These are phyloP conservation scores for Drosophila cracens DNA, from an alignment of 2,888 invertebrate genomes.

Conservation along the genomic window DNA sequence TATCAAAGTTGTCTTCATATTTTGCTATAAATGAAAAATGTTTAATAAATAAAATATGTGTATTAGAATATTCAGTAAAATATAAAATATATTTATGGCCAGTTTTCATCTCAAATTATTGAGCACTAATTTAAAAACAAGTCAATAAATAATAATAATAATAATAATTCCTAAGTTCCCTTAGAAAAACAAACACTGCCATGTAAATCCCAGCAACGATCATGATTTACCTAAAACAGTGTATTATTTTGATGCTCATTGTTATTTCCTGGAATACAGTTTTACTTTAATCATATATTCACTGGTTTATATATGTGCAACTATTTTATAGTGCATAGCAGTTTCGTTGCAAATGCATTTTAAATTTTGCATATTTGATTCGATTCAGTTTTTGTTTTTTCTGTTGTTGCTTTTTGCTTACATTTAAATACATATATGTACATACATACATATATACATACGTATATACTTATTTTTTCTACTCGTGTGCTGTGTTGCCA, in stretches of 20 bases:
- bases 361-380: slow-evolving; percentile 49
- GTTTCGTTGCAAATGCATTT: slow-evolving; percentile 33
- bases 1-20: neutral
- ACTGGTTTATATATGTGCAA: neutral
- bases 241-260: neutral
- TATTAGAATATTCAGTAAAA: neutral
- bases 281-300: neutral
- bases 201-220: neutral
- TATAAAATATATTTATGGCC: neutral
- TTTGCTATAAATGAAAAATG: no score
- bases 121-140: neutral
- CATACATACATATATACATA: neutral
- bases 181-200: neutral
- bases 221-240: neutral
- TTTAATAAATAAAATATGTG: neutral
- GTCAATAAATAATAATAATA: no score
- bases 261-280: neutral
- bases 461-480: slow-evolving; percentile 18
- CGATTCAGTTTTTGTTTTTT: slow-evolving; percentile 31
- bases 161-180: neutral
- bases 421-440: neutral
- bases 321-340: slow-evolving; percentile 23
- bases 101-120: neutral
- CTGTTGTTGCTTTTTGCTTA: slow-evolving; percentile 8
- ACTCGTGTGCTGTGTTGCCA: slow-evolving; percentile 57